Evolutionary conservation across 2,888 invertebrate species (phyloP), one percentile per base, ranked within the genome.

Genomic region (Drosophila stalkeri): DNA sequence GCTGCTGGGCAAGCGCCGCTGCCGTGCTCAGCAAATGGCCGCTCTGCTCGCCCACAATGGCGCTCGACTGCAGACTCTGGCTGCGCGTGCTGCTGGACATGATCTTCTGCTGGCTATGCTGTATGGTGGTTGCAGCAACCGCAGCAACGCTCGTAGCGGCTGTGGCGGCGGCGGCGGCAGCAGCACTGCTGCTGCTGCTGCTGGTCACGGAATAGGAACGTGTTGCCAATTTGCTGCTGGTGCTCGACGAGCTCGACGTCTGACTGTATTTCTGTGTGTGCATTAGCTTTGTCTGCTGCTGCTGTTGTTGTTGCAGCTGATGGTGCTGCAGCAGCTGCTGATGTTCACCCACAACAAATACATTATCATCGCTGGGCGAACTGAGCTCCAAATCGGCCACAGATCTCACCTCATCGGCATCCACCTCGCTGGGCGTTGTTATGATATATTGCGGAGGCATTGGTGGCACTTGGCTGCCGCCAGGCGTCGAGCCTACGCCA

Each of bases 1-100:
- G 70, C 70, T 93, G 93, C 59, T 92, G 94, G 91, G 94, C 94
- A 79, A 94, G 92, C 0, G 91, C 84, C 2, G 80, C 81, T 4
- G 89, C 74, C 0, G 80, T 61, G 77, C 80, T 70, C 64, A 82
- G 46, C 44, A 81, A 55, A n/a, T 77, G 72, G 0, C 75, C 72
- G 35, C 84, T 81, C 23, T 90, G 90, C 60, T 92, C 92, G 6
- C 90, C 86, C 18, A 90, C 80, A 16, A 91, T 77, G 0, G 82
- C 64, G 23, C 84, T 86, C 12, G 92, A 92, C 62, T 93, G 93
- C 14, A 93, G 77, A 64, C 93, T 93, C 80, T 93, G 92, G 57
- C 92, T 93, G 14, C 92, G 80, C 8, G 90, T 86, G 39, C 87
- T 91, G 64, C 91, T 88, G 41, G 92, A 85, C 14, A 92, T 91